Conservation (phyloP, 2,113 vertebrate species). For the Macrotis lagotis region DNA sequence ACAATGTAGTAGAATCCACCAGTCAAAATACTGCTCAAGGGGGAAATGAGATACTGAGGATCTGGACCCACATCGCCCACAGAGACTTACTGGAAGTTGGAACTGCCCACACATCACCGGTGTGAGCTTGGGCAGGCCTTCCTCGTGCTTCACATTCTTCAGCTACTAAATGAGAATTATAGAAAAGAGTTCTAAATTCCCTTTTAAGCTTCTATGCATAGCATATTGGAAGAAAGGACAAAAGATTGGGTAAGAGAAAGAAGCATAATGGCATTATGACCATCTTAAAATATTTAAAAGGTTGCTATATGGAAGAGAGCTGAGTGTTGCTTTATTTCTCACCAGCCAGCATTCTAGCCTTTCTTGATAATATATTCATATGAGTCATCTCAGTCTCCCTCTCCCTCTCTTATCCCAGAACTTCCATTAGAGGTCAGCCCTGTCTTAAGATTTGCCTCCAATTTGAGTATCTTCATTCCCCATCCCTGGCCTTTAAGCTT, state of each 20-base stretch:
- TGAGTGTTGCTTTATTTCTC: not conserved
- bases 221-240: not conserved
- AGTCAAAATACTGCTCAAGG: not conserved
- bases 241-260: not conserved
- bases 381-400: too few species aligned
- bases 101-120: not conserved
- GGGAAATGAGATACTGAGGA: not conserved
- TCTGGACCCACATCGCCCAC: not conserved
- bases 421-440: not conserved
- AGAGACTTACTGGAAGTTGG: not conserved
- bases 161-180: not conserved
- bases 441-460: not conserved
- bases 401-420: too few species aligned
- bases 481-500: not conserved
- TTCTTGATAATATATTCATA: not conserved
- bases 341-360: not conserved
- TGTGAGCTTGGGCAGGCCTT: not conserved
- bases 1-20: not conserved
- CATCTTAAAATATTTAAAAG: not conserved
- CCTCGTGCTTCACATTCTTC: not conserved
- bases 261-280: not conserved
- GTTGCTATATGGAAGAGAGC: not conserved
- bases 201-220: not conserved
- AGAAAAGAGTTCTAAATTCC: not conserved
- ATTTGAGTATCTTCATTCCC: not conserved